Evolutionary conservation across 1,140 invertebrate genomes (phyloP), one percentile per base, ranked within the genome.

Genomic region (Catajapyx aquilonaris): DNA sequence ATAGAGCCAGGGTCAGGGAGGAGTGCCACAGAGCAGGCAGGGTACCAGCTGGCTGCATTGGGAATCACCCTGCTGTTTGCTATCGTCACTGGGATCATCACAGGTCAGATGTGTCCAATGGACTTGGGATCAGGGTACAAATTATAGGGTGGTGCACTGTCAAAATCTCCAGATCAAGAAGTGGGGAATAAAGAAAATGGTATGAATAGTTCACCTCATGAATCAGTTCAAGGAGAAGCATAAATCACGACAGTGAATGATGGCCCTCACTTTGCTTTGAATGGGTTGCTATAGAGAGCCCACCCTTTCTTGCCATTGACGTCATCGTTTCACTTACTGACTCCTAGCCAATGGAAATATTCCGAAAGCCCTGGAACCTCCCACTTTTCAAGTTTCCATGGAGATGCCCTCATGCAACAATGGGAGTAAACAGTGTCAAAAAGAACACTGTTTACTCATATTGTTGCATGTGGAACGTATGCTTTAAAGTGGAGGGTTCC

Each of bases 41-140:
- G 62, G 5, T 81, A 71, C 59, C 85, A 91, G 62, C 55, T 85
- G 31, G 54, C 76, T 4, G 73, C 76, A 2, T 59, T 90, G 5
- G 58, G 56, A 3, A 51, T 79, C 4, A 87, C 83, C 1, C 34
- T 90, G 1, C 53, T 52, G 5, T 60, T 83, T 19, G 72, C 81
- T 28, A 59, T 83, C 21, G 60, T 71, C 36, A 71, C 74, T n/a
- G 86, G 85, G 32, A 49, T 73, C 42, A 42, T 85, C 37, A 81
- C 83, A 56, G 86, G 86, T 86, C 58, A 54, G 46, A 32, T 41
- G 7, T 19, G 45, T 9, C 2, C n/a, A n/a, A 34, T 4, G 31
- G 13, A 16, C n/a, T 28, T 28, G 9, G n/a, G 25, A 10, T 9
- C n/a, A 28, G 25, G 9, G 9, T 28, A 10, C 9, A 9, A 28